These are phyloP conservation scores for Pyrocephalus nanus DNA, from an alignment of 2,797 vertebrate genomes.

Conservation along the genomic window DNA sequence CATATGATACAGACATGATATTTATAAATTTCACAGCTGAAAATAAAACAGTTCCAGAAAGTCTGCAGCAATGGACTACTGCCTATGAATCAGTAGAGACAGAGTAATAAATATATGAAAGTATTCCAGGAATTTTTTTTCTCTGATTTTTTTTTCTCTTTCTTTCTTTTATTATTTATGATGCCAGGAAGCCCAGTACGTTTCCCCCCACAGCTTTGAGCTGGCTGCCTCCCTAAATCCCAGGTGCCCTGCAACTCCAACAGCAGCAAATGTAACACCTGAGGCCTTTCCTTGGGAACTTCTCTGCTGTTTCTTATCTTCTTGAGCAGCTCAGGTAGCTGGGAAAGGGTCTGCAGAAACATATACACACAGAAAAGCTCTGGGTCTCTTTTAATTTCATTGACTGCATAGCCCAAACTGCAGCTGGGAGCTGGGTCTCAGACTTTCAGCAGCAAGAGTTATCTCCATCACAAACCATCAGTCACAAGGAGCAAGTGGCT, in stretches of 20 bases:
- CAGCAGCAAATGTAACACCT: background rate
- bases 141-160: background rate
- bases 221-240: background rate
- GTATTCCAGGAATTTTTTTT: background rate
- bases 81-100: background rate
- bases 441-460: conserved; percentile 45
- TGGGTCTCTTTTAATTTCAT: background rate
- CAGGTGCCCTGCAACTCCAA: background rate
- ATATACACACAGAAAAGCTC: background rate
- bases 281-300: background rate
- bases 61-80: background rate
- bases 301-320: background rate
- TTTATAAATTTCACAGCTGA: background rate
- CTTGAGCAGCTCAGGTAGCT: background rate
- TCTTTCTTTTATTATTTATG: background rate
- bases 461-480: conserved; percentile 27
- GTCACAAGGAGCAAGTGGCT: background rate
- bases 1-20: fast-evolving
- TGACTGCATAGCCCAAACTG: background rate
- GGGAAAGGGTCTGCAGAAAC: background rate
- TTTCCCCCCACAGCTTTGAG: background rate
- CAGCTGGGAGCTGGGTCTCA: background rate
- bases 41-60: background rate
- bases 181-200: background rate
- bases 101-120: background rate